Percentiles rank a stretch among this genome's conserved stretches.
Evolutionary conservation across 2,888 invertebrate genomes (phyloP).

Genomic region (Dromius quadrimaculatus): DNA sequence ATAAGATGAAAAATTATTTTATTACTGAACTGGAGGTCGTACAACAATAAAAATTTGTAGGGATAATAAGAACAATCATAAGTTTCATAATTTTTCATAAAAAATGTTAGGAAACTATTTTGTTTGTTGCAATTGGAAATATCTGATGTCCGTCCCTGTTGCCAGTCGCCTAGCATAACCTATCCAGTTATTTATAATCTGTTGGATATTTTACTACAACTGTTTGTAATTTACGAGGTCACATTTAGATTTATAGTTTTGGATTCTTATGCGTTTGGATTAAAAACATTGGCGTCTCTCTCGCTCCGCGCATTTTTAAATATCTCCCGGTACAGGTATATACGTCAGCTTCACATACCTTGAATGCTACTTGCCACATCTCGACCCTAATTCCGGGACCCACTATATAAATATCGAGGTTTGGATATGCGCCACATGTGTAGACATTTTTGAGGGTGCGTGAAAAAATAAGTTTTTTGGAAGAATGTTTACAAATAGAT

Average conservation of each 20-base stretch:
- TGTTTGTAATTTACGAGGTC: constrained; percentile 69
- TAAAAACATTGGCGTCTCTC: constrained; percentile 60
- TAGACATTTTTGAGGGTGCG: not conserved
- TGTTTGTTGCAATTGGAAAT: too few relatives aligned
- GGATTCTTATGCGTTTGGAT: constrained; percentile 68
- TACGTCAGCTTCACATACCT: constrained; percentile 18
- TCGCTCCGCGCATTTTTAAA: constrained; percentile 62
- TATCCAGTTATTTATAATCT: constrained; percentile 68
- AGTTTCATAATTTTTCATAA: too few relatives aligned
- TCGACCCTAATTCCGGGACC: constrained; percentile 29
- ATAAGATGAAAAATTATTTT: too few relatives aligned
- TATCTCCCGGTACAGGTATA: constrained; percentile 57
- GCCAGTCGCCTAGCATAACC: constrained; percentile 50
- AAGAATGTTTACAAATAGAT: too few relatives aligned
- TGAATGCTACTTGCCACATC: constrained; percentile 5
- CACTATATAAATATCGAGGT: constrained; percentile 47
- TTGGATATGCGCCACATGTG: not conserved
- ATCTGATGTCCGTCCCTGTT: constrained; percentile 36
- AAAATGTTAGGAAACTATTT: too few relatives aligned
- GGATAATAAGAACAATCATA: too few relatives aligned
- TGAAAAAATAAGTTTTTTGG: too few relatives aligned
- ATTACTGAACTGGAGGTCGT: too few relatives aligned
- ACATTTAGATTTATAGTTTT: constrained; percentile 67
- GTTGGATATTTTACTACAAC: constrained; percentile 68
- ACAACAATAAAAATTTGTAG: too few relatives aligned